Base-by-base conservation (phyloP, 2,797 vertebrate species). In the Microchirus variegatus region DNA sequence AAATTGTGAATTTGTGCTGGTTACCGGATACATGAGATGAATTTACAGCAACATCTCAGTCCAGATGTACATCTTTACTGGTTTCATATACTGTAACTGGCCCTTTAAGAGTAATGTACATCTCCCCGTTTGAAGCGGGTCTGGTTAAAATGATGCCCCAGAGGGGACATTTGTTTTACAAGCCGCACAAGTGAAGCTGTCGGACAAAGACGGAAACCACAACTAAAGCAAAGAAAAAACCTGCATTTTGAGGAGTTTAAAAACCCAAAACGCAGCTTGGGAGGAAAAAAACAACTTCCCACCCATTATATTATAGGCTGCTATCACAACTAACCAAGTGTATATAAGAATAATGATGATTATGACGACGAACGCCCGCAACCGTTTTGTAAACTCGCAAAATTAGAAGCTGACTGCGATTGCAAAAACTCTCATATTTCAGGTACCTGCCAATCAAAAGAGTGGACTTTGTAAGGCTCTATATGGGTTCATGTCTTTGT, bases 341-440 rank as follows among this genome's bases (percentile, higher is more conserved):
- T 62, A 55, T 22, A 38, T 59, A 41, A 73, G 40, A 47, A 57
- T 58, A 80, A 66, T 48, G 41, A 12, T 14, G 38, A 40, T 42
- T 42, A 42, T 14, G 41, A 6, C 5, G 11, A 6, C 12, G 41
- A 40, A 56, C 44, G 26, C 38, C 78, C 69, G 4, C 75, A 71
- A 56, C 13, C 65, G 19, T 78, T 69, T 61, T 19, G 66, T 68
- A 63, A 10, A 43, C 67, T 70, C 48, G 12, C 59, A 36, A 78
- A 81, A 84, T 81, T 74, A 85, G 49, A 85, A 67, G 79, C 63
- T n/a, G 53, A 65, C 62, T 3, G 19, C 41, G 45, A 63, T 37
- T 75, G 74, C 75, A 62, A 76, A 80, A 82, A 81, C 81, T 63
- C 22, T 43, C 49, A 64, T 82, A 65, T 75, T 80, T 79, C 60